Evolutionary conservation across 2,888 invertebrate species (phyloP), one percentile per base, ranked within the genome.

Genomic region (Lacanobia wlatinum): DNA sequence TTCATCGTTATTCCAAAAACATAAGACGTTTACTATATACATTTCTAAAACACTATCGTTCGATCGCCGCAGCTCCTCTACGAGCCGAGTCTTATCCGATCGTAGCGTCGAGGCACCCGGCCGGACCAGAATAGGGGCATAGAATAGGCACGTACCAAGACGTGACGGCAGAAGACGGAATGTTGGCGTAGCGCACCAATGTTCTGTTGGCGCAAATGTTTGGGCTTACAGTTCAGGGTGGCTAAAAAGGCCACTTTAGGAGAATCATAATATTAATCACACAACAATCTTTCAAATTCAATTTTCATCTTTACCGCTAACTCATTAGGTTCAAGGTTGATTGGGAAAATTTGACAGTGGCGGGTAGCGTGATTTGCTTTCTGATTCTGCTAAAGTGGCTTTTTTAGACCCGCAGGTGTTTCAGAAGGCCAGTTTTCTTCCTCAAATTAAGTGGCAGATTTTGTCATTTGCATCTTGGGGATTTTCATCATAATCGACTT

Each of bases 61-160:
- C 34, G 76, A 84, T 84, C 84, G 73, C 66, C 52, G 66, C 63
- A 66, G 80, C 74, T 83, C 71, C 76, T 80, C 80, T 34, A 50
- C 56, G 78, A 70, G 78, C 73, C 72, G 72, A 69, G 66, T 64
- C 74, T 72, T 85, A 86, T 86, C 86, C 68, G 86, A 85, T 85
- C 63, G 79, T 66, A 21, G 66, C 53, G 61, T 60, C 77, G 61
- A 72, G 62, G 84, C 84, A 82, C 86, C 84, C 80, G 80, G 62
- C 46, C 65, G 70, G 70, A 82, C 78, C 73, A 80, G 82, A 80
- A 83, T 80, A 81, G 66, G 76, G 83, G 50, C 74, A 63, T 55
- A 60, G 55, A 73, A 52, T 76, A 72, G 59, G 68, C 76, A 83
- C 81, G 76, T 80, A 80, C 52, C 18, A 55, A 55, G 71, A 79